phyloP scores from a whole-genome alignment of 2,113 vertebrate species.

The Ginglymostoma cirratum region DNA sequence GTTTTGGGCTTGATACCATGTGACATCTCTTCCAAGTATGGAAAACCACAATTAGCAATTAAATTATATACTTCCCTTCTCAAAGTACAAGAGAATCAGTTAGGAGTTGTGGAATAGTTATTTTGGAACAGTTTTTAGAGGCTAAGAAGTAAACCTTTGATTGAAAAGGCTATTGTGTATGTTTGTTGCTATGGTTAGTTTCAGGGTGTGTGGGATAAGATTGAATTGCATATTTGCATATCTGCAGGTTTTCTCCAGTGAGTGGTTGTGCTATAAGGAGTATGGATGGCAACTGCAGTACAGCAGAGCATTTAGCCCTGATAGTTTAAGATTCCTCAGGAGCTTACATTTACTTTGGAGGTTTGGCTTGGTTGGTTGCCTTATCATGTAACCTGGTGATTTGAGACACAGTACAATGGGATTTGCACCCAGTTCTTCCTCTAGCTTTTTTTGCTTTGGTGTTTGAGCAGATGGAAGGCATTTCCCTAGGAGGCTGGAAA shows the following conservation, averaged over 20 bases:
- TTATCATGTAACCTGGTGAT: background rate
- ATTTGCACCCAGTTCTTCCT: background rate
- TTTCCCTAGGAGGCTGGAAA: background rate
- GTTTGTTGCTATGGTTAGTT: background rate
- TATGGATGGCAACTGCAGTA: conserved; percentile 1
- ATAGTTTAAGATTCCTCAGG: background rate
- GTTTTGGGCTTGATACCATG: background rate
- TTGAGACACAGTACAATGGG: background rate
- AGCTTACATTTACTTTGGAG: background rate
- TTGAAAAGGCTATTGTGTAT: background rate
- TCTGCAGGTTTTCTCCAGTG: background rate
- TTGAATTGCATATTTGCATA: background rate
- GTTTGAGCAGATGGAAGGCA: background rate
- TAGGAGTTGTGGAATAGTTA: background rate
- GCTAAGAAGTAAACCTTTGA: background rate
- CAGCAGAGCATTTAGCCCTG: background rate
- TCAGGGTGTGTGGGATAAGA: background rate
- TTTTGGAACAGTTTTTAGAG: background rate
- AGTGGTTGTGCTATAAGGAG: background rate
- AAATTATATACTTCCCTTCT: background rate
- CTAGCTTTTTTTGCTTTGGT: background rate
- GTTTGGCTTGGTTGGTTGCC: background rate
- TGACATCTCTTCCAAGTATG: background rate
- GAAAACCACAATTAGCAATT: background rate
- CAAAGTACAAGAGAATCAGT: background rate